Evolutionary conservation across 1,140 invertebrate genomes (phyloP).

Genomic region (Adelges cooleyi): DNA sequence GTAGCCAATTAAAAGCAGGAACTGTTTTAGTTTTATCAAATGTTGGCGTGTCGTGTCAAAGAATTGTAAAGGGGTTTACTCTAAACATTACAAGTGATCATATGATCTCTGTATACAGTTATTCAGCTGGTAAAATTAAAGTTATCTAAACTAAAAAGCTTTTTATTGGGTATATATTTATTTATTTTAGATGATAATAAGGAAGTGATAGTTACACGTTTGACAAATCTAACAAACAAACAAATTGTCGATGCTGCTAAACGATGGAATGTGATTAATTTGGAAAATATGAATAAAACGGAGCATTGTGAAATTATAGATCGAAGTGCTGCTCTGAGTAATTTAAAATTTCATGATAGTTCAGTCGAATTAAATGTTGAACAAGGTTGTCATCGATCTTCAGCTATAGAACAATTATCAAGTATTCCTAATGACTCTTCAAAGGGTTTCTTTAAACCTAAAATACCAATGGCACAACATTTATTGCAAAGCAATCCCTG

Average conservation of each 20-base stretch:
- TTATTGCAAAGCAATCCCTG: neutral
- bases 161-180: neutral
- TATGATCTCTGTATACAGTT: slow-evolving; percentile 22
- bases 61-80: slow-evolving; percentile 12
- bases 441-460: slow-evolving; percentile 1
- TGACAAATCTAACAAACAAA: neutral
- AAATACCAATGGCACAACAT: neutral
- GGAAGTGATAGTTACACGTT: slow-evolving; percentile 3
- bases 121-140: slow-evolving; percentile 8
- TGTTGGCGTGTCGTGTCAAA: slow-evolving; percentile 18
- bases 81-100: slow-evolving; percentile 27
- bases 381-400: neutral
- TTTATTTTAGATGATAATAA: neutral
- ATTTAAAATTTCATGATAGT: neutral
- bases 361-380: neutral
- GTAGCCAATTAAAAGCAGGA: slow-evolving; percentile 4
- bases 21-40: slow-evolving; percentile 15
- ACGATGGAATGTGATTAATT: neutral
- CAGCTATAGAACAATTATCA: neutral
- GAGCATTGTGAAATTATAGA: neutral
- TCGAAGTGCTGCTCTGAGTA: neutral
- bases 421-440: neutral
- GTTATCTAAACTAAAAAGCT: neutral
- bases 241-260: neutral
- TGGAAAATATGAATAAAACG: neutral